Conservation (phyloP, 2,797 vertebrate species). For the Spinus pinus region DNA sequence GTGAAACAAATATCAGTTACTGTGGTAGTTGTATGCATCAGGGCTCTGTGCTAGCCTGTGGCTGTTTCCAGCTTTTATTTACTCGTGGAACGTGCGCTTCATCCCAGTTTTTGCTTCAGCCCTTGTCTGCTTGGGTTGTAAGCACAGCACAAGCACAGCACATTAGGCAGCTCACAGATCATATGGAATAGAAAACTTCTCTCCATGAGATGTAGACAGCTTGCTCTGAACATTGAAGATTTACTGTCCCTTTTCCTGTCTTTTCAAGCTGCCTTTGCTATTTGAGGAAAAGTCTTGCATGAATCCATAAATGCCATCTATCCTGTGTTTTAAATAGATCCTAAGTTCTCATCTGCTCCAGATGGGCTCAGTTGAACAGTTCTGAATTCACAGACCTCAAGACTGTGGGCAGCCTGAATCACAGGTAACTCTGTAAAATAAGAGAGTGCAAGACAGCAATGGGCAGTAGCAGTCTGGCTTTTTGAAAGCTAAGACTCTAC, state of each 20-base stretch:
- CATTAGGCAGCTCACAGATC: background rate
- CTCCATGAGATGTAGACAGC: background rate
- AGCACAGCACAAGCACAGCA: rapidly evolving
- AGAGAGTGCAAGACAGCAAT: background rate
- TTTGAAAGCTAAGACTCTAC: background rate
- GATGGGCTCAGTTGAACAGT: background rate
- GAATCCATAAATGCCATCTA: background rate
- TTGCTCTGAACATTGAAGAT: background rate
- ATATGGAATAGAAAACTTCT: background rate
- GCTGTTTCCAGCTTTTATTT: background rate
- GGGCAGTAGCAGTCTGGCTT: background rate
- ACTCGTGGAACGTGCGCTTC: background rate
- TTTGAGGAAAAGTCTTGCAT: background rate
- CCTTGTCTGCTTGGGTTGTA: background rate
- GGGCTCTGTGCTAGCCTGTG: background rate
- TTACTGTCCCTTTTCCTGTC: background rate
- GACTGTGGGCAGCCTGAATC: background rate
- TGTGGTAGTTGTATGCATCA: background rate
- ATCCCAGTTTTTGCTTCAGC: rapidly evolving
- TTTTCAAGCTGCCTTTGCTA: background rate
- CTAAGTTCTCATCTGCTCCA: background rate
- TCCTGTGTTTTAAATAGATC: background rate
- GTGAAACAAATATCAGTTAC: background rate
- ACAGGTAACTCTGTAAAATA: background rate
- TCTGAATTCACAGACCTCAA: background rate